Evolutionary conservation across 2,888 invertebrate species (phyloP), one percentile per base, ranked within the genome.

Genomic region (Yponomeuta plumbellus): DNA sequence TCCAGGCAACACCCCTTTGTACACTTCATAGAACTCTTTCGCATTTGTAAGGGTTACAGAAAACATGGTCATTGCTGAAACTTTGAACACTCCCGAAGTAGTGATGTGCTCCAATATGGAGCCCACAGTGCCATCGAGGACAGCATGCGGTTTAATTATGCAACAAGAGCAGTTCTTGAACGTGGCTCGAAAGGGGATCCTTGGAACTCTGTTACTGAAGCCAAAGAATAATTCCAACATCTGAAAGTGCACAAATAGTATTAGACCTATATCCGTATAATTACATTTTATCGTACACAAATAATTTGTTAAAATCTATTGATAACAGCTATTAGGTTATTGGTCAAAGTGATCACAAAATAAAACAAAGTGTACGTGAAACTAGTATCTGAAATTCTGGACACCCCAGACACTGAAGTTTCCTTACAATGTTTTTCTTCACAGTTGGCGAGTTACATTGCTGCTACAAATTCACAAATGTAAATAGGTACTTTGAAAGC

Each of bases 21-120:
- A 98, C 20, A 98, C 94, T 91, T 98, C 98, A 74, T 95, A 94
- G 88, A 98, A 98, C 81, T 98, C 97, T 81, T 96, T 94, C 23
- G 97, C 96, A 80, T 97, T 96, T 0, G 94, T 91, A 59, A 94
- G 91, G 73, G 94, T 96, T 74, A 98, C 88, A 67, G 94, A 91
- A 77, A 96, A 94, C 93, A 96, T 95, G 77, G 96, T 94, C 76
- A 98, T 91, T 0, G 96, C 97, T 0, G 95, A 94, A 67, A 98
- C 94, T 68, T 92, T 92, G 77, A 96, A 98, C 21, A 94, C 94
- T 66, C 93, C 92, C 20, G 83, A 81, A 20, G 94, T 93, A 62
- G 93, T 92, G 68, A 98, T 97, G 67, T 94, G 94, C 66, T 93
- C 92, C 22, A 98, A 86, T 61, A 98, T 96, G 68, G 93, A 86